These are phyloP conservation scores for Ramazzottius varieornatus DNA, from an alignment of 2,888 invertebrate genomes.

Conservation along the genomic window DNA sequence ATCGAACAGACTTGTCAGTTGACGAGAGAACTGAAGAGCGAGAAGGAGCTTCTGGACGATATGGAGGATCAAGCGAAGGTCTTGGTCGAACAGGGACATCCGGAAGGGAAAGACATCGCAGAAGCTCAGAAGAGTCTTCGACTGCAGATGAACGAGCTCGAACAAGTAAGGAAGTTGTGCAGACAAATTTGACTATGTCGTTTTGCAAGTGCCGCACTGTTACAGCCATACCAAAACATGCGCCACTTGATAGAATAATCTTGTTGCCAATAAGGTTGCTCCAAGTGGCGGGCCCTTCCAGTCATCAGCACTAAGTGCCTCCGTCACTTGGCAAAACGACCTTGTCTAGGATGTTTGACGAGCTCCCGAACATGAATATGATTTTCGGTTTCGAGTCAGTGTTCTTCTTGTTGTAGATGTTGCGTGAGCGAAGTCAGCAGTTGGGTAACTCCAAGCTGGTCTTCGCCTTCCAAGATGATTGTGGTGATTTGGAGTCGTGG, in stretches of 20 bases:
- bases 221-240: no score
- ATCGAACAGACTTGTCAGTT: slow-evolving; percentile 17
- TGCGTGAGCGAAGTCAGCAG: slow-evolving; percentile 40
- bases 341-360: no score
- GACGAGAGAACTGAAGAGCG: slow-evolving; percentile 49
- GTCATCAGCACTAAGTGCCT: no score
- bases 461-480: slow-evolving; percentile 69
- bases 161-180: background rate
- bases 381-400: no score
- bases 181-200: no score
- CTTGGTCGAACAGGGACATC: slow-evolving; percentile 47
- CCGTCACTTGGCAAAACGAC: no score
- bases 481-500: slow-evolving; percentile 67
- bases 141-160: background rate
- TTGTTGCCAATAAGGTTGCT: no score
- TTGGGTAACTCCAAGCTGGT: slow-evolving; percentile 69
- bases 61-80: slow-evolving; percentile 48
- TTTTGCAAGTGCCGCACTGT: no score
- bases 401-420: background rate
- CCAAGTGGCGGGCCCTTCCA: no score
- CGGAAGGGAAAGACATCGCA: slow-evolving; percentile 48
- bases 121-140: slow-evolving; percentile 34
- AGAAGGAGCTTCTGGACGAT: slow-evolving; percentile 59
- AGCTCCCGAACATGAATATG: no score
- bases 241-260: no score